A percentile compares a stretch with the other conserved stretches of the same genome.
Conservation (phyloP, 2,888 invertebrate species). For the Lottia gigantea region DNA sequence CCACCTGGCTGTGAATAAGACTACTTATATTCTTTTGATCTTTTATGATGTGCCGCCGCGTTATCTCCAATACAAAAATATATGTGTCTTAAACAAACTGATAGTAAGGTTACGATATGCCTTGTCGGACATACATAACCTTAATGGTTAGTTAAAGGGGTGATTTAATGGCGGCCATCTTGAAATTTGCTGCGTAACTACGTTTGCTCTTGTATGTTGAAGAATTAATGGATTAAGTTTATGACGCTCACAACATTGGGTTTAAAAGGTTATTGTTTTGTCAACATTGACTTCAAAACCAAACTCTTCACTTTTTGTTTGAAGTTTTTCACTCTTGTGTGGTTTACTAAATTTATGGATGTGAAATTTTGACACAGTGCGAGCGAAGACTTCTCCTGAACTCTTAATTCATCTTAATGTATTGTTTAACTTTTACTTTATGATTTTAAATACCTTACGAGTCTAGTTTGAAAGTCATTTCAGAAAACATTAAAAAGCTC, state of each 20-base stretch:
- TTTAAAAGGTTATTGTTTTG: constrained; percentile 8
- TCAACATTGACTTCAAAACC: constrained; percentile 7
- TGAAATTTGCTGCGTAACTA: constrained; percentile 8
- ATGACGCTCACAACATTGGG: neutral
- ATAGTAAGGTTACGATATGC: constrained; percentile 5
- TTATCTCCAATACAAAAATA: constrained; percentile 5
- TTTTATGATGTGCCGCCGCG: neutral
- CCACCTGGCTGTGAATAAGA: neutral
- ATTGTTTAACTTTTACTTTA: too few species aligned
- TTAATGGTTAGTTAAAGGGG: neutral
- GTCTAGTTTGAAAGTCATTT: too few species aligned
- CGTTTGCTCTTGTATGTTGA: neutral
- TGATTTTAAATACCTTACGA: too few species aligned
- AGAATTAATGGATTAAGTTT: constrained; percentile 9
- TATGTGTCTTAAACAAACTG: constrained; percentile 11
- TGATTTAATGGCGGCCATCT: constrained; percentile 10
- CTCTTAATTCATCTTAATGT: too few species aligned
- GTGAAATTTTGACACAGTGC: neutral
- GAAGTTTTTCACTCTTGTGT: neutral
- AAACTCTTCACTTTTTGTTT: neutral
- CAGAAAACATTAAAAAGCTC: too few species aligned
- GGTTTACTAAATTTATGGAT: constrained; percentile 2
- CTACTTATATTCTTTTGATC: neutral
- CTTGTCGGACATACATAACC: constrained; percentile 4
- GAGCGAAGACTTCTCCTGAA: neutral